Evolutionary conservation across 2,797 vertebrate species (phyloP), one percentile per base, ranked within the genome.

Genomic region (Chelidonichthys spinosus): DNA sequence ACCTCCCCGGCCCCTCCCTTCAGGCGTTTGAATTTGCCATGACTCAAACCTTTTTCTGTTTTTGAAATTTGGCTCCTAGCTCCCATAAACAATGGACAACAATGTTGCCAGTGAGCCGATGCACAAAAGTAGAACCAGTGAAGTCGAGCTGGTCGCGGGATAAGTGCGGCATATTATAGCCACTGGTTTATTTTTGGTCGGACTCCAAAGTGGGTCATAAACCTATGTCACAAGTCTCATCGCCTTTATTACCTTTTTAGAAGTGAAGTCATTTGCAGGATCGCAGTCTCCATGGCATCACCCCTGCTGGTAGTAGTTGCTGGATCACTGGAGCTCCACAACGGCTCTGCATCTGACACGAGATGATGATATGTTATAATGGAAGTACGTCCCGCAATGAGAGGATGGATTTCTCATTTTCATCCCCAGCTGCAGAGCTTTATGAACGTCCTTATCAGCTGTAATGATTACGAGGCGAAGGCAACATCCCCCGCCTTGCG

Each of bases 21-120:
- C 35, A 78, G 55, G 50, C 33, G 0, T 87, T 85, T 86, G 86
- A 86, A 86, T 90, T 90, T 83, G 80, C 85, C 72, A 77, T 86
- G 81, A 90, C 83, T 89, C 82, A 75, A 84, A 74, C 53, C 65
- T 49, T 66, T 67, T 73, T 74, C 76, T 83, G 39, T 85, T 88
- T 91, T 70, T 74, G 66, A 74, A 44, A 76, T 73, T 81, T 74
- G 72, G 76, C 74, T 82, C 61, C 63, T 35, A 58, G 63, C 69
- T 79, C 47, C 65, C 35, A 60, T 77, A 74, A 85, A 87, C 81
- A 83, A 85, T 68, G 67, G 80, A 74, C 61, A 63, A 61, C 68
- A 66, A 52, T 33, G 64, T 69, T 79, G 46, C 55, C 39, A 69
- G 71, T 60, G 46, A 77, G 25, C 42, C 18, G 58, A 76, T 76